These are phyloP conservation scores for Euphonia xanthogaster DNA, from an alignment of 2,797 vertebrate genomes.

Conservation along the genomic window DNA sequence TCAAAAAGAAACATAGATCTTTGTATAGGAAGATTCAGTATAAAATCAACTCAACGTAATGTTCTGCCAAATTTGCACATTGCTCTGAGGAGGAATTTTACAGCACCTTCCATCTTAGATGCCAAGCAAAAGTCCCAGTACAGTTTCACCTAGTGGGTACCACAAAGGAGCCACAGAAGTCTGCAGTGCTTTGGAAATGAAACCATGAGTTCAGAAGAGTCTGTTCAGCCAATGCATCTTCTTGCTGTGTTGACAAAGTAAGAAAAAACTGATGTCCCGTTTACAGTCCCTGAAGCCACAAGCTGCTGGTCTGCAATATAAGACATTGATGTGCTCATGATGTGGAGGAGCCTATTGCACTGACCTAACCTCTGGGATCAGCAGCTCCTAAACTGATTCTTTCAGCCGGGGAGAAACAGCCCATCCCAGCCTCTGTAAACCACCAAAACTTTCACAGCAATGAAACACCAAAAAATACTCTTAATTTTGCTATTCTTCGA, in stretches of 20 bases:
- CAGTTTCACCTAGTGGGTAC: neutral
- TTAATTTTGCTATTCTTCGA: neutral
- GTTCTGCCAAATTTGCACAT: neutral
- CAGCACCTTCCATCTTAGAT: neutral
- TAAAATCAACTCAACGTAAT: neutral
- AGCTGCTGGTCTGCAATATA: neutral
- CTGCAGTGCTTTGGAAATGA: neutral
- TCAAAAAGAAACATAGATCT: neutral
- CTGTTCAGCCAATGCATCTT: neutral
- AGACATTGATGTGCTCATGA: neutral
- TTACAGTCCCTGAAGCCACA: neutral
- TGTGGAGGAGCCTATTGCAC: neutral
- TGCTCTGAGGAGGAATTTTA: neutral
- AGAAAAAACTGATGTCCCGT: neutral
- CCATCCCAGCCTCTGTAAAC: neutral
- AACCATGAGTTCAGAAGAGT: neutral
- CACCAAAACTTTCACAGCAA: neutral
- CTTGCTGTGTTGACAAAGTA: neutral
- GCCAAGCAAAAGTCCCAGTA: neutral
- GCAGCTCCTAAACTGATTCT: neutral
- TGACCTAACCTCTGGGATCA: neutral
- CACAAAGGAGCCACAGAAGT: neutral
- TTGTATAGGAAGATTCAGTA: neutral
- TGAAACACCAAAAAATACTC: neutral
- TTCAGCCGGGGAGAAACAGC: neutral